Percentiles rank a stretch among this genome's conserved stretches.
These are phyloP conservation scores for Holcopasites calliopsidis DNA, from an alignment of 1,140 invertebrate species.

Conservation along the genomic window DNA sequence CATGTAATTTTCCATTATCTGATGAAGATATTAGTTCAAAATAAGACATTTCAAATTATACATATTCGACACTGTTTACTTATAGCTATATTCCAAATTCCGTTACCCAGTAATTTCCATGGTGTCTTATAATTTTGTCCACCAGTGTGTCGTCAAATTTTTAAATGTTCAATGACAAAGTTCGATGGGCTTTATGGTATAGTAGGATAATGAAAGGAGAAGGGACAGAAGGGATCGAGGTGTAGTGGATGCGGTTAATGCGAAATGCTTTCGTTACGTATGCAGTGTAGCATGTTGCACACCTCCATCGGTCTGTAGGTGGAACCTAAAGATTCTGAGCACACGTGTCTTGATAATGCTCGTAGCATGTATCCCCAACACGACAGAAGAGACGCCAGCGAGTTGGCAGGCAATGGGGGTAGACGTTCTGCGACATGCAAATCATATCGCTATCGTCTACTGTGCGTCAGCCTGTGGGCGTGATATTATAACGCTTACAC, in stretches of 20 bases:
- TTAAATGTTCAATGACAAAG: neutral
- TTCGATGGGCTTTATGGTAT: neutral
- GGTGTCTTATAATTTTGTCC: too few relatives aligned
- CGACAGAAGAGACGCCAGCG: constrained; percentile 53
- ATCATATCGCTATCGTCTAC: constrained; percentile 72
- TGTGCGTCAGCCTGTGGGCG: constrained; percentile 42
- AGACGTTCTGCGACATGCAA: constrained; percentile 72
- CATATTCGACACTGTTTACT: too few relatives aligned
- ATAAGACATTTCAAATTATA: too few relatives aligned
- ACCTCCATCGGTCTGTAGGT: constrained; percentile 45
- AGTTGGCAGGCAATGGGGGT: constrained; percentile 59
- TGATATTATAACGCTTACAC: constrained; percentile 54
- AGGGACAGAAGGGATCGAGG: neutral
- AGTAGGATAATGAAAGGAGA: constrained; percentile 28
- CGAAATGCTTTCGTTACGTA: constrained; percentile 70
- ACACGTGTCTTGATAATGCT: constrained; percentile 54
- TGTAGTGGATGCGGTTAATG: constrained; percentile 54
- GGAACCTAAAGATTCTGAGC: constrained; percentile 52
- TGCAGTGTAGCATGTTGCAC: constrained; percentile 69
- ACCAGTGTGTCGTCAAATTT: too few relatives aligned
- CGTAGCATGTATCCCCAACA: constrained; percentile 47
- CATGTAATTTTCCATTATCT: too few relatives aligned
- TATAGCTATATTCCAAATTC: too few relatives aligned
- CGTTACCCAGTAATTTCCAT: too few relatives aligned
- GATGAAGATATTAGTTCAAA: too few relatives aligned